Evolutionary conservation across 2,888 invertebrate species (phyloP).

Genomic region (Acanthoscelides obtectus): DNA sequence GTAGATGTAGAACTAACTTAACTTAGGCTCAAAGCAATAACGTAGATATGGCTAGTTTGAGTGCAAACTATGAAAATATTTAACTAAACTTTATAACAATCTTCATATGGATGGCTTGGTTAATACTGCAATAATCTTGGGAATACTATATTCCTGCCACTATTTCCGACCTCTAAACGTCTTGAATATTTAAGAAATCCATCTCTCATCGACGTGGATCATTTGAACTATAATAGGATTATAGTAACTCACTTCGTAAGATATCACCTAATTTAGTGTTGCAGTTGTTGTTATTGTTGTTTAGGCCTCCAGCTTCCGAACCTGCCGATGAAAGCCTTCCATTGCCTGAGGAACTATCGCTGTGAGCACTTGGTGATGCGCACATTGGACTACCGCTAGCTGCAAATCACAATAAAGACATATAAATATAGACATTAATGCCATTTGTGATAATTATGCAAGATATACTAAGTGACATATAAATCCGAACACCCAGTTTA

Average conservation of each 20-base stretch:
- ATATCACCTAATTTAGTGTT: slow-evolving; percentile 54
- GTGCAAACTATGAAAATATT: too few species aligned
- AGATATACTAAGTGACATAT: too few species aligned
- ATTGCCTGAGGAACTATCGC: slow-evolving; percentile 79
- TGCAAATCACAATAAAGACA: slow-evolving; percentile 24
- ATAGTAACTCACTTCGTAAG: slow-evolving; percentile 43
- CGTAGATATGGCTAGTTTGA: too few species aligned
- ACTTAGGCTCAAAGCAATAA: too few species aligned
- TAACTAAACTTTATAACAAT: too few species aligned
- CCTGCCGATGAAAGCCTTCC: slow-evolving; percentile 76
- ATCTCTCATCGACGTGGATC: not conserved
- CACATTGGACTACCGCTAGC: slow-evolving; percentile 61
- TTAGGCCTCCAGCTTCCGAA: slow-evolving; percentile 68
- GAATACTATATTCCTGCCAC: not conserved
- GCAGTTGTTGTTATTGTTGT: slow-evolving; percentile 66
- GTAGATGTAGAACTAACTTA: too few species aligned
- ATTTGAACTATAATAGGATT: not conserved
- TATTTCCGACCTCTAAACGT: not conserved
- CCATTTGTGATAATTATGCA: too few species aligned
- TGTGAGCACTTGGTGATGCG: slow-evolving; percentile 80
- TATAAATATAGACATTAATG: too few species aligned
- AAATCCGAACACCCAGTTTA: too few species aligned
- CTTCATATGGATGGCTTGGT: too few species aligned
- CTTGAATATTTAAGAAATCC: not conserved
- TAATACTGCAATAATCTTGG: too few species aligned